Evolutionary conservation across 2,113 vertebrate species (phyloP).

Genomic region (Malurus melanocephalus): DNA sequence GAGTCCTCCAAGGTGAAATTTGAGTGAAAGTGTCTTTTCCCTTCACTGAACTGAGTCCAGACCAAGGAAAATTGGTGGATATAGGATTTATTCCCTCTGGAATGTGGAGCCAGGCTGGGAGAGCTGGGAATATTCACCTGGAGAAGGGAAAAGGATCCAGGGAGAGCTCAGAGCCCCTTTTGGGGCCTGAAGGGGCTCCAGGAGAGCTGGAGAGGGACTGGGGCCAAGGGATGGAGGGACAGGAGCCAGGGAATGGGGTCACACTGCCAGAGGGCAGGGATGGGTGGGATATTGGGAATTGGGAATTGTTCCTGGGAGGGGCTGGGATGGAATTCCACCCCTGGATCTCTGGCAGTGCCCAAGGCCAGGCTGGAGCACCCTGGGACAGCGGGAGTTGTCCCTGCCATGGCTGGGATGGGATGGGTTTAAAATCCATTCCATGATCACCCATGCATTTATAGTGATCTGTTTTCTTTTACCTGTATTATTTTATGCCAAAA

Average conservation of each 20-base stretch:
- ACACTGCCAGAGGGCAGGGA: background rate
- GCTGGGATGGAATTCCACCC: background rate
- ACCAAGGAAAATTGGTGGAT: rapidly evolving
- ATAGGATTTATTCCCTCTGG: background rate
- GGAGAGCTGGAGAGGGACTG: background rate
- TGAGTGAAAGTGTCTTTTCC: background rate
- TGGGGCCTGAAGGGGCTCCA: background rate
- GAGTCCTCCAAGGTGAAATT: background rate
- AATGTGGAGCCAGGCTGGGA: background rate
- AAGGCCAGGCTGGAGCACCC: too few relatives aligned
- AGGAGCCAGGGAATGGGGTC: background rate
- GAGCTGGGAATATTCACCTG: background rate
- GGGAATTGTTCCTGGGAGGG: background rate
- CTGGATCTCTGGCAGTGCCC: background rate
- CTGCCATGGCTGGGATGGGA: background rate
- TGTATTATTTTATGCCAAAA: background rate
- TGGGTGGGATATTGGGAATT: background rate
- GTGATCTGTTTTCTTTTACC: background rate
- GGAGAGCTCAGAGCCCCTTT: background rate
- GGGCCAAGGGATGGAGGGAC: background rate
- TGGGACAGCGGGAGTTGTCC: rapidly evolving
- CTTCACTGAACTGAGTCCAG: background rate
- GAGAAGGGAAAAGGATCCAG: background rate
- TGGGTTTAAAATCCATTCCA: background rate
- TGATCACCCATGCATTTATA: rapidly evolving